These are phyloP conservation scores for Tenualosa ilisha DNA, from an alignment of 2,797 vertebrate genomes.

Conservation along the genomic window DNA sequence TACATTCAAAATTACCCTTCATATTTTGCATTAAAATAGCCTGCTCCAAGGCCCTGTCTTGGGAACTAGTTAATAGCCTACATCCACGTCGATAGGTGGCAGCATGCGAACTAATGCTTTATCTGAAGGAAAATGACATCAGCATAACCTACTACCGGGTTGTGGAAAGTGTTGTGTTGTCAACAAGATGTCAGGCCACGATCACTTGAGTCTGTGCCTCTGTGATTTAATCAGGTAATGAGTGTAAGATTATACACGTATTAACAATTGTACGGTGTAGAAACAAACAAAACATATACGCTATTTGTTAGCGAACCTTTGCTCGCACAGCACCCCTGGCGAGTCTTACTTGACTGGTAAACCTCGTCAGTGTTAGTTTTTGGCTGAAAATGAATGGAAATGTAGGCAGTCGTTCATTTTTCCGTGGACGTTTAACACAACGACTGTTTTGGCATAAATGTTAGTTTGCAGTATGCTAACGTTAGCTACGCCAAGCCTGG, in stretches of 20 bases:
- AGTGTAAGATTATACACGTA: background rate
- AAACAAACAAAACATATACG: background rate
- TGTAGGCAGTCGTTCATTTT: background rate
- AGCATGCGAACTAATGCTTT: background rate
- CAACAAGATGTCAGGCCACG: constrained; percentile 70
- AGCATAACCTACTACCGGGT: constrained; percentile 31
- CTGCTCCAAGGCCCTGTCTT: background rate
- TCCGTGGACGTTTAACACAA: background rate
- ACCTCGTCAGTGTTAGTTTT: background rate
- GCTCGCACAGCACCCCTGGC: background rate
- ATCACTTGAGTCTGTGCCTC: constrained; percentile 68
- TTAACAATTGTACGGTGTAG: background rate
- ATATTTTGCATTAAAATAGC: background rate
- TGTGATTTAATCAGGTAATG: constrained; percentile 74
- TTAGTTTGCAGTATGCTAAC: background rate
- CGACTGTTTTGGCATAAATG: background rate
- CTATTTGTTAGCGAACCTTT: background rate
- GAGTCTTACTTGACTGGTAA: background rate
- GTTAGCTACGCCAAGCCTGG: background rate
- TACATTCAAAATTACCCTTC: too few relatives aligned
- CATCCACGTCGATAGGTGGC: constrained; percentile 32
- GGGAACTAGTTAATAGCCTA: background rate
- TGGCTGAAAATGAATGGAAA: background rate
- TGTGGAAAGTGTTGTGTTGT: constrained; percentile 40
- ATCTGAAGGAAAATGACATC: constrained; percentile 10